Conservation (phyloP, 2,888 invertebrate genomes). For the Yponomeuta sedellus region DNA sequence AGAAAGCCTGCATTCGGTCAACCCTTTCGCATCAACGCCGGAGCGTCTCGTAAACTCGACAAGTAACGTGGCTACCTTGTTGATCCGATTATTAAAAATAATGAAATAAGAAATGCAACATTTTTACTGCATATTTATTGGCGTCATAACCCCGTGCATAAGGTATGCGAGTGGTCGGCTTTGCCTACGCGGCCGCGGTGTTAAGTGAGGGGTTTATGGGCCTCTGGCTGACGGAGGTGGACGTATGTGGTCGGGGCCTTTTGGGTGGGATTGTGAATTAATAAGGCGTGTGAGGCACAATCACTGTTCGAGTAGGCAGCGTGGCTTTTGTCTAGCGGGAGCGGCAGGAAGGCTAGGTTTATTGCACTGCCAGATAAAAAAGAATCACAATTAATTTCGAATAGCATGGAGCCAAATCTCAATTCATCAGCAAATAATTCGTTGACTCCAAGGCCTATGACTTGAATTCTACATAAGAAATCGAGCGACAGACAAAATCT, state of each 20-base stretch:
- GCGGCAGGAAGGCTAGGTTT: no score
- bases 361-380: no score
- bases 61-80: constrained; percentile 18
- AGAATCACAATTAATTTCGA: no score
- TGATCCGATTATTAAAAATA: constrained; percentile 17
- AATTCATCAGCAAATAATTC: no score
- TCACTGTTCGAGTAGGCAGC: no score
- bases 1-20: neutral
- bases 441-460: no score
- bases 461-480: no score
- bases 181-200: constrained; percentile 19
- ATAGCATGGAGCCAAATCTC: no score
- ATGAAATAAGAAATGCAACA: neutral
- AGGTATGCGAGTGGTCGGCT: constrained; percentile 15
- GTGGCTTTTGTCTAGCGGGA: no score
- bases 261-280: neutral
- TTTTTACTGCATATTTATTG: constrained; percentile 19
- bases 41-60: constrained; percentile 16
- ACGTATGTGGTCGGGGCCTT: neutral
- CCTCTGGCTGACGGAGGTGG: neutral
- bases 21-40: constrained; percentile 5
- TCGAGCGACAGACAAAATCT: no score
- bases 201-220: constrained; percentile 6
- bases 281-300: neutral
- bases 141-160: constrained; percentile 9